Percentiles rank a stretch among this genome's conserved stretches.
Conservation (phyloP, 1,140 invertebrate species). For the Bathynomus jamesi region DNA sequence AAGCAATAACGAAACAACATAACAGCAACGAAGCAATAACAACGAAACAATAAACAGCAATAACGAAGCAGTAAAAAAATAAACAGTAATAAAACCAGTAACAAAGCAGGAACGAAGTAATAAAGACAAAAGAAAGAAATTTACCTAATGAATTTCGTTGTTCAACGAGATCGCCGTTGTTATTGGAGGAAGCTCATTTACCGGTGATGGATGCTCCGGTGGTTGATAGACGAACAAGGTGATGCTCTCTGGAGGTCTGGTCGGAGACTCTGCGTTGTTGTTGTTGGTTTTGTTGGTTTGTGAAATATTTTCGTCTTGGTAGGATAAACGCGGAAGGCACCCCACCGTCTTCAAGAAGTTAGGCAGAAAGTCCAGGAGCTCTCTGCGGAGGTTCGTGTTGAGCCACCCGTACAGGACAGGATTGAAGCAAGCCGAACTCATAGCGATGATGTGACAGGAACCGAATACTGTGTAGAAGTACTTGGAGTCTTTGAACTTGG, state of each 20-base stretch:
- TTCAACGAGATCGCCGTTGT: neutral
- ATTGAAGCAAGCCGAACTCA: constrained; percentile 51
- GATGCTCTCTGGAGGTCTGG: neutral
- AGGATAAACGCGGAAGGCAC: neutral
- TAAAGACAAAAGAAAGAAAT: no score
- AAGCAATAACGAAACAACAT: no score
- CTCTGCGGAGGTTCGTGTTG: constrained; percentile 48
- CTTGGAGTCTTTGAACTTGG: constrained; percentile 25
- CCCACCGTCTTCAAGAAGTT: constrained; percentile 9
- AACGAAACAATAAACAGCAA: no score
- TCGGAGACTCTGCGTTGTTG: neutral
- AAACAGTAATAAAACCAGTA: no score
- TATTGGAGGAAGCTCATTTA: neutral
- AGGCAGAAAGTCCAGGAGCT: constrained; percentile 43
- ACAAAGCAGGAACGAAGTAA: no score
- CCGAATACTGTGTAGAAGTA: constrained; percentile 49
- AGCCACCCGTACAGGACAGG: constrained; percentile 52
- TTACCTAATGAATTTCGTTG: neutral
- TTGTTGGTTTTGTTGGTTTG: neutral
- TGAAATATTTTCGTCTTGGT: neutral
- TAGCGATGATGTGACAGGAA: constrained; percentile 50
- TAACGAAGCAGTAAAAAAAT: no score
- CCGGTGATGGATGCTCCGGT: neutral
- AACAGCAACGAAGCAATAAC: no score
- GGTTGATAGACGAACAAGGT: neutral